Conservation (phyloP, 2,797 vertebrate species). For the Heliangelus exortis region DNA sequence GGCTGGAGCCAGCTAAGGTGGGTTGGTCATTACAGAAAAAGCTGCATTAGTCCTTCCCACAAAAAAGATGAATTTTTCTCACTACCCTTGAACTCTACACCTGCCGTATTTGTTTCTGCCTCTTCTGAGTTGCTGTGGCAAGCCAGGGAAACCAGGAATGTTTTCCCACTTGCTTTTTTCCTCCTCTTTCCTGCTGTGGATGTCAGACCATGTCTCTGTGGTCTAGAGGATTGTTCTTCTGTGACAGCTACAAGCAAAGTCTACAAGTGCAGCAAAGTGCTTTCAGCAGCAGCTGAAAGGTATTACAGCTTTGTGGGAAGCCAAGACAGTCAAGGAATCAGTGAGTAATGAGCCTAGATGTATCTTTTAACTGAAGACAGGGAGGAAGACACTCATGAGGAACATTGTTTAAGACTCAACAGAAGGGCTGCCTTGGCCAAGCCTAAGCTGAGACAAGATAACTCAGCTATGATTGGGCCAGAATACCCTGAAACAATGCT, state of each 20-base stretch:
- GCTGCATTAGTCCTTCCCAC: not conserved
- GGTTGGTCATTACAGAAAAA: not conserved
- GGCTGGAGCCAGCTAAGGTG: not conserved
- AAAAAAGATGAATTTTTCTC: not conserved
- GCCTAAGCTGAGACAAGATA: not conserved
- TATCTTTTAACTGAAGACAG: not conserved
- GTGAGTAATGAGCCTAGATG: rapidly evolving
- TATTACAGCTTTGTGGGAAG: not conserved
- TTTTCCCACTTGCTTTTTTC: not conserved
- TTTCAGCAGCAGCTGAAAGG: not conserved
- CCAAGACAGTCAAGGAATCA: not conserved
- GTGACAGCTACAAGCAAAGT: not conserved
- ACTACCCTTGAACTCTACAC: not conserved
- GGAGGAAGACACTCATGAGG: rapidly evolving
- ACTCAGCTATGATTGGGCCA: not conserved
- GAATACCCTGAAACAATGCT: not conserved
- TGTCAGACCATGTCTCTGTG: not conserved
- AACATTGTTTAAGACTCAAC: rapidly evolving
- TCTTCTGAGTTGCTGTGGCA: not conserved
- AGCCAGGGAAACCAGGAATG: not conserved
- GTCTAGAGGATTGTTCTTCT: not conserved
- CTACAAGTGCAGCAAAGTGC: not conserved
- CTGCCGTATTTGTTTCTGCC: not conserved
- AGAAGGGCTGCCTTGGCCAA: not conserved
- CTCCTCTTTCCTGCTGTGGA: not conserved